Percentiles rank a stretch among this genome's conserved stretches.
phyloP scores from a whole-genome alignment of 2,113 vertebrate species.

The Oncorhynchus gorbuscha region DNA sequence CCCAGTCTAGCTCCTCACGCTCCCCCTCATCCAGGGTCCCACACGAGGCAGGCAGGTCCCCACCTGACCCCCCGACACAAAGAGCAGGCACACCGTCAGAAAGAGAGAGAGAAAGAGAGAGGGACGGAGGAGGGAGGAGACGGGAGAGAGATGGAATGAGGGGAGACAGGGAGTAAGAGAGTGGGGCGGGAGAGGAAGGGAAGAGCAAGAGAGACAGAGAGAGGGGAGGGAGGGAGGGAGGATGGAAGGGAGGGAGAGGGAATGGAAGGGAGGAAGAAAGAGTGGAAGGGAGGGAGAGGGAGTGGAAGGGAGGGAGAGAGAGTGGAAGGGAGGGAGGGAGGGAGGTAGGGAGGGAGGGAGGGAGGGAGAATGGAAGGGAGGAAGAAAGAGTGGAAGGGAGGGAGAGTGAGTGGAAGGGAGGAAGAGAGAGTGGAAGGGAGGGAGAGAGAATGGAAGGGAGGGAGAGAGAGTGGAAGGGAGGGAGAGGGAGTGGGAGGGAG shows the following conservation, averaged over 20 bases:
- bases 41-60: conserved; percentile 87
- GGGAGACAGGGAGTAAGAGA: not conserved
- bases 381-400: not conserved
- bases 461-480: not conserved
- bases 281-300: not conserved
- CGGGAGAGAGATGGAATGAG: conserved; percentile 5
- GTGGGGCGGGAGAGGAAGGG: not conserved
- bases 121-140: conserved; percentile 4
- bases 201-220: not conserved
- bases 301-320: conserved; percentile 18
- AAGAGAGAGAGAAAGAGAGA: not conserved
- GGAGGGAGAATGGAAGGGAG: too few relatives aligned
- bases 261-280: conserved; percentile 26
- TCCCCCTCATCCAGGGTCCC: conserved; percentile 81
- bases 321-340: conserved; percentile 1
- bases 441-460: conserved; percentile 20
- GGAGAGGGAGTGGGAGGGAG: conserved; percentile 20
- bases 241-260: not conserved
- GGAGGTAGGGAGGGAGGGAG: not conserved
- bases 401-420: not conserved
- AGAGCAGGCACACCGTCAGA: conserved; percentile 14
- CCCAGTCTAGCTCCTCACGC: conserved; percentile 87
- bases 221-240: conserved; percentile 24
- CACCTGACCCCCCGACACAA: conserved; percentile 71
- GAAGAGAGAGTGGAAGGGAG: conserved; percentile 5